A percentile compares a stretch with the other conserved stretches of the same genome.
These are phyloP conservation scores for Calameuta pallipes DNA, from an alignment of 2,888 invertebrate genomes.

Conservation along the genomic window DNA sequence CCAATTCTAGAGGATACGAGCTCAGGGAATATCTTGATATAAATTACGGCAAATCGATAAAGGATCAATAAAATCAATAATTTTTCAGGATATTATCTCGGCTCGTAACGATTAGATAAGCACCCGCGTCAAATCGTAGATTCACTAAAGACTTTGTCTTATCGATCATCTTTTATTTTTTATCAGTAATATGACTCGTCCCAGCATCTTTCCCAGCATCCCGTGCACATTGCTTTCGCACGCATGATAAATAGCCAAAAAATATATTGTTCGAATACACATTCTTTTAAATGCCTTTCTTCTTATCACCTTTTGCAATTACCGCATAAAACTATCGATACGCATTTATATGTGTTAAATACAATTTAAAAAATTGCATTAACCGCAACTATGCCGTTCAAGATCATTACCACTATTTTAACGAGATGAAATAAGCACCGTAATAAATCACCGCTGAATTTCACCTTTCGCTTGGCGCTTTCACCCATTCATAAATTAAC, in stretches of 20 bases:
- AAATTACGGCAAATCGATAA: not conserved
- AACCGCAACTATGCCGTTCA: not conserved
- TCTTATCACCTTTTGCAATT: not conserved
- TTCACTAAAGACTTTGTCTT: not conserved
- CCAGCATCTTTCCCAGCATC: not conserved
- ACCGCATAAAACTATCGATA: not conserved
- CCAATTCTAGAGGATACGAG: not conserved
- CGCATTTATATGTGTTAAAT: not conserved
- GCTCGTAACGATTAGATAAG: not conserved
- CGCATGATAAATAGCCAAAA: too few relatives aligned
- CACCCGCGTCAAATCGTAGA: not conserved
- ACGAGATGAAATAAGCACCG: not conserved
- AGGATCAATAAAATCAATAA: not conserved
- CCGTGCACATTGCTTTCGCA: not conserved
- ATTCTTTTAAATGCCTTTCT: too few relatives aligned
- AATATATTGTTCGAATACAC: too few relatives aligned
- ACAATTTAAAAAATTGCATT: not conserved
- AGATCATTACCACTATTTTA: not conserved
- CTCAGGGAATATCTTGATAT: not conserved
- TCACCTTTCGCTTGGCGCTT: not conserved
- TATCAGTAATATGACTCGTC: not conserved
- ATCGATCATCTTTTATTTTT: not conserved
- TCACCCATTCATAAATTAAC: not conserved
- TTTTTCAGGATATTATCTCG: not conserved
- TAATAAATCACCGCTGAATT: not conserved